These are phyloP conservation scores for Himalopsyche anomala DNA, from an alignment of 2,888 invertebrate species.

Conservation along the genomic window DNA sequence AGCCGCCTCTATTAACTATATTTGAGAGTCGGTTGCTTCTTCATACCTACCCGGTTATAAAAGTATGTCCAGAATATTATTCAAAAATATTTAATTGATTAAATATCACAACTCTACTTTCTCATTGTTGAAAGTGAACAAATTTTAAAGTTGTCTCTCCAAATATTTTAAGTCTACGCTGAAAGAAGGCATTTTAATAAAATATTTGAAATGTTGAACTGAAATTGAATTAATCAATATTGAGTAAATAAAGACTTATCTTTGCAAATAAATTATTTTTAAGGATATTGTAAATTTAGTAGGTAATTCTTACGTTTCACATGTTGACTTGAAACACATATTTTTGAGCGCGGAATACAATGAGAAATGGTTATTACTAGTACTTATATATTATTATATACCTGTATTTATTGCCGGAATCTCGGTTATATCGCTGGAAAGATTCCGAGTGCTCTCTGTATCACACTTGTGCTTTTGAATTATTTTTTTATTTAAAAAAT, in stretches of 20 bases:
- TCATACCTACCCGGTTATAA: neutral
- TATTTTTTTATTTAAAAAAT: neutral
- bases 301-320: constrained; percentile 18
- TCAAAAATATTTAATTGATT: neutral
- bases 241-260: constrained; percentile 34
- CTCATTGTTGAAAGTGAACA: neutral
- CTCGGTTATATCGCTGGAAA: constrained; percentile 1
- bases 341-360: constrained; percentile 13
- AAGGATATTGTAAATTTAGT: constrained; percentile 26
- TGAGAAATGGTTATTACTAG: constrained; percentile 13
- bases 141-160: constrained; percentile 22
- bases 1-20: too few species aligned
- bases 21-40: too few species aligned
- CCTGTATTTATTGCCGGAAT: constrained; percentile 26
- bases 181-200: constrained; percentile 16
- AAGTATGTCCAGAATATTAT: neutral
- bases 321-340: constrained; percentile 34
- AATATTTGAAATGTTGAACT: constrained; percentile 34
- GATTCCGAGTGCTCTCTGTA: constrained; percentile 24
- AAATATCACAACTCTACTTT: neutral
- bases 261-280: constrained; percentile 34
- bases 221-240: constrained; percentile 30
- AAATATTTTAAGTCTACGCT: constrained; percentile 18
- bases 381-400: constrained; percentile 34
- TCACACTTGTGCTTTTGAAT: neutral